Base-by-base conservation (phyloP, 1,140 invertebrate species). In the Drosophila parvula region DNA sequence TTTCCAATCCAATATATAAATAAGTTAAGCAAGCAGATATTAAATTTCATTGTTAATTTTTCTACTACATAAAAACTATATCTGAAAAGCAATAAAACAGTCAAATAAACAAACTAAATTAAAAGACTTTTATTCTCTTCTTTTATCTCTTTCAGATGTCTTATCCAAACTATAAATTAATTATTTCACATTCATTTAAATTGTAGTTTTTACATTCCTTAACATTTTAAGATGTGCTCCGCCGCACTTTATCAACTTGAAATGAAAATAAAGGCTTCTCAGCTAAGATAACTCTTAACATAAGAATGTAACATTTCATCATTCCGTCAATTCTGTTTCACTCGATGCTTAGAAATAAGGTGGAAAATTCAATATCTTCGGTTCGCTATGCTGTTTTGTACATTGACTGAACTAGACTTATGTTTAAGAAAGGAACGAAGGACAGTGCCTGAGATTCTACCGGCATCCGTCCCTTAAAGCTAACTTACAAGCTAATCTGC, bases 301-400 rank as follows among this genome's bases (percentile, higher is more conserved):
- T 22, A 22, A 22, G 22, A 22, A 22, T 1, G 22, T 22, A 28
- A 61, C 28, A 32, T 10, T 27, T 27, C 34, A 14, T 12, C 10
- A 18, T 2, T 11, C 14, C 0, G 38, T 16, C 30, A 27, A 22
- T 22, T 6, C 1, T 2, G 6, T 5, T 45, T 7, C 3, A 18
- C 12, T 22, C 28, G 28, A 2, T 32, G 32, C 28, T 58, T 22
- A 62, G 4, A 32, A 22, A 60, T 30, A 58, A 11, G 6, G 8
- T 16, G 16, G 28, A 64, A 64, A 22, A 16, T 51, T 34, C 30
- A 38, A n/a, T 61, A 61, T 61, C 61, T 61, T 64, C 38, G 61
- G 61, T 61, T 61, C 14, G 61, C 61, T 64, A 34, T 22, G 61
- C 61, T 64, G 53, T 14, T 64, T 64, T 64, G 61, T 64, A 64